Evolutionary conservation across 2,113 vertebrate species (phyloP), one percentile per base, ranked within the genome.

Genomic region (Charina bottae): DNA sequence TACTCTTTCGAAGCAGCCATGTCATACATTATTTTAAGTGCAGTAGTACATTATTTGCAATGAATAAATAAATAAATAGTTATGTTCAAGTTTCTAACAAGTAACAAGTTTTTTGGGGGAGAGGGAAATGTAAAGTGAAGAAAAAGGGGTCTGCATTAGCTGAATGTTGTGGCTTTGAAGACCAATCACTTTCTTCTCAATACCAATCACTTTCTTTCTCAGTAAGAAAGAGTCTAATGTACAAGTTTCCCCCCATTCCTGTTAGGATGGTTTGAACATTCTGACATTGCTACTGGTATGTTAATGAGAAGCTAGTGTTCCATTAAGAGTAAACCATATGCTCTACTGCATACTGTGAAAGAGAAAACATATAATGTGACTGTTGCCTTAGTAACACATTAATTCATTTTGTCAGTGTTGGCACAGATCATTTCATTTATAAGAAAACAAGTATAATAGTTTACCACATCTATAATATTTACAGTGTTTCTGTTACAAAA

Each of bases 301-400:
- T 98, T 98, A 98, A 98, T 98, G 98, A 98, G 97, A 97, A 98
- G 96, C 98, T 97, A 98, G 98, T 97, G 96, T 98, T 98, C 97
- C 97, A 98, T 98, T 98, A 97, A 97, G 97, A 98, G 98, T 97
- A 98, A 98, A 98, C 98, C 98, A 98, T 98, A 98, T 98, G 98
- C 97, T 98, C 97, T 98, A 97, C 97, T 97, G 96, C 98, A 98
- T 98, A 97, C 97, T 98, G 98, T 97, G 98, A 98, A 98, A 98
- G 97, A 98, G 98, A 98, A 98, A 98, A 97, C 98, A 98, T 98
- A 97, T 98, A 98, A 98, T 98, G 98, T 98, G 98, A 98, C 98
- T 98, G 98, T 99, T 99, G 98, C 99, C 98, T 98, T 99, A 98
- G 98, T 98, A 99, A 98, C 98, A 98, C 98, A 97, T 98, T 98